A percentile compares a stretch with the other conserved stretches of the same genome.
phyloP scores from a whole-genome alignment of 2,113 vertebrate genomes.

The Calonectris borealis region DNA sequence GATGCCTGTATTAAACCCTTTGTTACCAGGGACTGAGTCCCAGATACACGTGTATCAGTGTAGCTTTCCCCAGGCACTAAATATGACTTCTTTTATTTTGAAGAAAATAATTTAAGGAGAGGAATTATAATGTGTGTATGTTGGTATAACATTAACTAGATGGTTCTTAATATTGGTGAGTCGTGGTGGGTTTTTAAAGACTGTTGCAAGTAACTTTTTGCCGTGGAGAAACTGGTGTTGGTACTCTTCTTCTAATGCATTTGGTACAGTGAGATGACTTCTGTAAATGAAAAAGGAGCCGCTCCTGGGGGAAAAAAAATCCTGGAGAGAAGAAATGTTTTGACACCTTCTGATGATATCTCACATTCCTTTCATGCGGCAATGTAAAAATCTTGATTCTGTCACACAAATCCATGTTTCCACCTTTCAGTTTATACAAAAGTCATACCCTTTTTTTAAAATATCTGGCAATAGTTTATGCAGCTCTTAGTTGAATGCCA shows the following conservation, averaged over 20 bases:
- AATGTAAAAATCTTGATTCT: constrained; percentile 15
- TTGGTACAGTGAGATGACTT: neutral
- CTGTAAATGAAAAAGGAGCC: neutral
- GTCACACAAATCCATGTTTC: constrained; percentile 5
- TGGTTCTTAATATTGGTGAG: neutral
- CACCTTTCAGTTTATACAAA: constrained; percentile 33
- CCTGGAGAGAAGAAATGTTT: neutral
- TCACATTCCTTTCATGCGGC: neutral
- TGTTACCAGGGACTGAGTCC: neutral
- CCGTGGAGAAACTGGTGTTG: neutral
- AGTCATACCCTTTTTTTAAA: neutral
- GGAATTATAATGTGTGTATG: neutral
- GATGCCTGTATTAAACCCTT: neutral
- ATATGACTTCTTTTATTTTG: neutral
- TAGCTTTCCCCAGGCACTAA: neutral
- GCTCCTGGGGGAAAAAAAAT: neutral
- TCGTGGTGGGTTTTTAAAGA: neutral
- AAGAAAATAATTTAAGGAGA: neutral
- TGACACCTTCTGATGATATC: neutral
- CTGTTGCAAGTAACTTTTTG: neutral
- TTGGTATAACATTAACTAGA: neutral
- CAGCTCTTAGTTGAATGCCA: constrained; percentile 43
- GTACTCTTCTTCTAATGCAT: neutral
- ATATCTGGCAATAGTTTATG: constrained; percentile 35
- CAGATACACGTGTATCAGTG: fast-evolving